A percentile compares a stretch with the other conserved stretches of the same genome.
phyloP scores from a whole-genome alignment of 1,140 invertebrate genomes.

The Drosophila seguyi region DNA sequence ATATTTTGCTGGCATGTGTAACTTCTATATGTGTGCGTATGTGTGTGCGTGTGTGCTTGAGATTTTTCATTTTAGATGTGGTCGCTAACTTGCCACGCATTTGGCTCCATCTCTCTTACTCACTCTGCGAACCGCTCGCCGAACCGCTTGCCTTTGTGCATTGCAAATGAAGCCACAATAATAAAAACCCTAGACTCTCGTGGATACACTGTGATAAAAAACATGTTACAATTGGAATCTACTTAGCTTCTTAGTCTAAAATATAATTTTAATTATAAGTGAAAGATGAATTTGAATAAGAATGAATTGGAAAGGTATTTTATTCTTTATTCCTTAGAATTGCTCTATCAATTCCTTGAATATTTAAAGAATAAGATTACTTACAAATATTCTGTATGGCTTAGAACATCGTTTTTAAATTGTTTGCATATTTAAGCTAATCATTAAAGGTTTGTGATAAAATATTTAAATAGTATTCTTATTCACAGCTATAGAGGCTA shows the following conservation, averaged over 20 bases:
- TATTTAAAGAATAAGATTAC: not conserved
- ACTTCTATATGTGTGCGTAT: not conserved
- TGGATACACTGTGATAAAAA: conserved; percentile 2
- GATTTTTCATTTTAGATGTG: conserved; percentile 82
- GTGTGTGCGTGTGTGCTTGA: conserved; percentile 43
- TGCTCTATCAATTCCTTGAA: not conserved
- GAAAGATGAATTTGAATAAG: too few relatives aligned
- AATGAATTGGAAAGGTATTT: too few relatives aligned
- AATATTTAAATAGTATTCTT: not conserved
- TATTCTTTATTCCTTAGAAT: not conserved
- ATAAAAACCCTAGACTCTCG: conserved; percentile 63
- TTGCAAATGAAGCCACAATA: conserved; percentile 82
- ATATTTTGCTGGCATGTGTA: conserved; percentile 46
- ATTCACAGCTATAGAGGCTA: not conserved
- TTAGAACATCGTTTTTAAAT: not conserved
- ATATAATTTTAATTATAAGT: not conserved
- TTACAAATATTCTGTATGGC: too few relatives aligned
- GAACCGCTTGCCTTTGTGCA: conserved; percentile 55
- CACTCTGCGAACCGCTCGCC: not conserved
- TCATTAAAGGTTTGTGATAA: too few relatives aligned
- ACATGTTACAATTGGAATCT: not conserved
- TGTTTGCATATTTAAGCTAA: not conserved
- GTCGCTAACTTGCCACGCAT: conserved; percentile 56
- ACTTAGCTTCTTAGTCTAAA: not conserved
- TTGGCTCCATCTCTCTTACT: conserved; percentile 1